Base-by-base conservation (phyloP, 2,797 vertebrate genomes). In the Balearica regulorum region DNA sequence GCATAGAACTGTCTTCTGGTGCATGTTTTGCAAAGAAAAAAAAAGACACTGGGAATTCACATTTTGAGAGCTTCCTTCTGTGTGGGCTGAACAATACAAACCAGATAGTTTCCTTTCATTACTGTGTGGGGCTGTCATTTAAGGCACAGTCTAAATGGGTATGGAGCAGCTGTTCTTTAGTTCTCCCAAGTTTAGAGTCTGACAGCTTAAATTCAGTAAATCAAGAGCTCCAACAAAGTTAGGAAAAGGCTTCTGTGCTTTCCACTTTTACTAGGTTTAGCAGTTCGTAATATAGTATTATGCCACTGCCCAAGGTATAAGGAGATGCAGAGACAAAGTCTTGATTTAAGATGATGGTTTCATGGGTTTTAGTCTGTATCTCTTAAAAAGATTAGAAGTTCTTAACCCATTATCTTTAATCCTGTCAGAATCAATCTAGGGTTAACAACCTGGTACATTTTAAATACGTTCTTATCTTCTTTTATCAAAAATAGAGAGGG, bases 291-390 rank as follows among this genome's bases (percentile, higher is more conserved):
- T 75, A 94, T n/a, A 22, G 29, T 95, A 73, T 86, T 73, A 80
- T 72, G 16, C 68, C 73, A 87, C 91, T 84, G 62, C 61, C 80
- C 49, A 79, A n/a, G 29, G 39, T 89, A 79, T 82, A 90, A 90
- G 39, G 72, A 95, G 90, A 96, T 92, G 51, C 15, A 66, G 46
- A 95, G 72, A 95, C 93, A 97, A 95, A 97, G 29, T 51, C 48
- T 84, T 94, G 54, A 83, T 96, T 94, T 87, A 82, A 96, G 88
- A 66, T 88, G 78, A 82, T 71, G 70, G 19, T 89, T 86, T 61
- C n/a, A 7, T 35, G 20, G 55, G 25, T 77, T 96, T 95, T 95
- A 1, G 0, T 64, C 91, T 73, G 22, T 39, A 51, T 66, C 60
- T 95, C 53, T 94, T 85, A 89, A 86, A 96, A 94, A 87, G 8